These are phyloP conservation scores for Acanthopleura granulata DNA, from an alignment of 2,888 invertebrate genomes.

Conservation along the genomic window DNA sequence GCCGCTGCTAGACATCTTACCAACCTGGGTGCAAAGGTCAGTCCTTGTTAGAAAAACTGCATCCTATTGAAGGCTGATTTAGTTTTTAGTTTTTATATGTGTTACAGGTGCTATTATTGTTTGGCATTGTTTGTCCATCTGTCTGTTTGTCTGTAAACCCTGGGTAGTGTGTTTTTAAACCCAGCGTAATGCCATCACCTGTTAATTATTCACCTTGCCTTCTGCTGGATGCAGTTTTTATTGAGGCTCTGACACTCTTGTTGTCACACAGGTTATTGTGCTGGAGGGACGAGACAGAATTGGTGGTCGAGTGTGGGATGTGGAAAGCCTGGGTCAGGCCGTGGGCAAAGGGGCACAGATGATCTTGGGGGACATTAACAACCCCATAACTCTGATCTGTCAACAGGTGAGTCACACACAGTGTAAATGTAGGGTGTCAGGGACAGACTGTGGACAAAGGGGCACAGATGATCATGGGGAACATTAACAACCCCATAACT, in stretches of 20 bases:
- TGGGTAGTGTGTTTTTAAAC: too few species aligned
- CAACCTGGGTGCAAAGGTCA: conserved; percentile 69
- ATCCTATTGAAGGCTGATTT: neutral
- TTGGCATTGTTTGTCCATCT: neutral
- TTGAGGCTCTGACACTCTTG: too few species aligned
- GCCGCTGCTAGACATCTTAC: conserved; percentile 70
- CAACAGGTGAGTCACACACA: conserved; percentile 65
- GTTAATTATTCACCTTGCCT: too few species aligned
- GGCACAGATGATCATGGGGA: conserved; percentile 71
- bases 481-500: conserved; percentile 71
- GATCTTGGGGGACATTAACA: conserved; percentile 71
- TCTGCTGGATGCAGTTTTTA: too few species aligned
- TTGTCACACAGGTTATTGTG: conserved; percentile 64
- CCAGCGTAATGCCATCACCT: too few species aligned
- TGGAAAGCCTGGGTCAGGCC: conserved; percentile 51
- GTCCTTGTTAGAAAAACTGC: neutral
- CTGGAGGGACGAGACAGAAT: conserved; percentile 69
- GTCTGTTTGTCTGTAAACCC: too few species aligned
- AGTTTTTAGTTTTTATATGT: neutral
- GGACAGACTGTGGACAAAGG: conserved; percentile 68
- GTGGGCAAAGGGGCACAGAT: conserved; percentile 71
- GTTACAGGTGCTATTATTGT: neutral
- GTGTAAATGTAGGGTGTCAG: conserved; percentile 40
- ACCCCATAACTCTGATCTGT: conserved; percentile 71
- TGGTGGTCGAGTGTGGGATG: conserved; percentile 71